A percentile compares a stretch with the other conserved stretches of the same genome.
Evolutionary conservation across 2,888 invertebrate genomes (phyloP).

Genomic region (Agrochola circellaris): DNA sequence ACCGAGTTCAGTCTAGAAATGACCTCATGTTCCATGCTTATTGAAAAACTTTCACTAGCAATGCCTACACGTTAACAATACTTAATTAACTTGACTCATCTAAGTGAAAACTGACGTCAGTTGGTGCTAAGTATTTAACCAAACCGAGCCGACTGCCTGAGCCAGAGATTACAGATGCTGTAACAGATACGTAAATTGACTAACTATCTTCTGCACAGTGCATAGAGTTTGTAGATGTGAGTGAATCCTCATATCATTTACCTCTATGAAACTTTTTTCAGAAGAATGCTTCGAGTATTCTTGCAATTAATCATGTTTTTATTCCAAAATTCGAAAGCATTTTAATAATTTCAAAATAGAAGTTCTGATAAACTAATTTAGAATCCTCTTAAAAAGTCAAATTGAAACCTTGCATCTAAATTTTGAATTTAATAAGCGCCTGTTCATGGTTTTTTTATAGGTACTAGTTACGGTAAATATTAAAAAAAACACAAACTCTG

Average conservation of each 20-base stretch:
- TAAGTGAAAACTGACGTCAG: constrained; percentile 21
- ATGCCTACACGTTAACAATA: not conserved
- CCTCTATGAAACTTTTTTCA: no score
- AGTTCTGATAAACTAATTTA: no score
- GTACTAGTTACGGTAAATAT: not conserved
- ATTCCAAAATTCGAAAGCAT: no score
- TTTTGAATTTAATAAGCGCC: not conserved
- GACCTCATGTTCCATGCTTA: constrained; percentile 9
- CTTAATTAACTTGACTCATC: constrained; percentile 26
- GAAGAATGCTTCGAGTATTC: no score
- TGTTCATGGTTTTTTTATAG: not conserved
- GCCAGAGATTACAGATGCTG: not conserved
- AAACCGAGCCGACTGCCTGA: not conserved
- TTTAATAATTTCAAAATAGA: no score
- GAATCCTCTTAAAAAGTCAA: not conserved
- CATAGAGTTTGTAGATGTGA: no score
- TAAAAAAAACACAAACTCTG: not conserved
- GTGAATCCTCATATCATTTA: no score
- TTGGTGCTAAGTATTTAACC: not conserved
- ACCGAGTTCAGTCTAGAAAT: not conserved
- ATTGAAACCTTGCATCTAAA: not conserved
- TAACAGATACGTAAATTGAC: not conserved
- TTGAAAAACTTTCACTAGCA: constrained; percentile 40
- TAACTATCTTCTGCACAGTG: no score
- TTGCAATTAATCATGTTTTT: no score